These are phyloP conservation scores for Siderastrea siderea DNA, from an alignment of 92 coral and sea anemone species.

Conservation along the genomic window DNA sequence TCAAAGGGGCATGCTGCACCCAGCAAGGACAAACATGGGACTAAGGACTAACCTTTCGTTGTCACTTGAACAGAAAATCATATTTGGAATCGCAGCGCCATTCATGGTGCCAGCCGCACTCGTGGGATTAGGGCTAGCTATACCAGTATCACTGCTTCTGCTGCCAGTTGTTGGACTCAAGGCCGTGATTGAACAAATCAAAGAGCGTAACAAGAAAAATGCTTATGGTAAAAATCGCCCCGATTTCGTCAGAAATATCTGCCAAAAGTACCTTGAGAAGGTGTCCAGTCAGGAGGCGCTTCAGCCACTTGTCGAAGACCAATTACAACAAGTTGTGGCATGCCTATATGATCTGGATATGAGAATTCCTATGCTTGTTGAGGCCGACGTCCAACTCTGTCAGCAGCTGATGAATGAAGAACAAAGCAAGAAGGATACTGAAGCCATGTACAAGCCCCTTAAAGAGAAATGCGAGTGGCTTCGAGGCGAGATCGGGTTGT, in stretches of 20 bases:
- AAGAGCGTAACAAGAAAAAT: background rate
- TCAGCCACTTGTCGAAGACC: constrained; percentile 7
- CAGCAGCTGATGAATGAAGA: constrained; percentile 19
- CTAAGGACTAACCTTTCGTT: background rate
- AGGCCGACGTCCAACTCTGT: constrained; percentile 16
- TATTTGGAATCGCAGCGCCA: constrained; percentile 33
- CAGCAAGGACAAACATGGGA: background rate
- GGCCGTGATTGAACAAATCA: background rate
- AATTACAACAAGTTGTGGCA: background rate
- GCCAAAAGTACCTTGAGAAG: constrained; percentile 10
- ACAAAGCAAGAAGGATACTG: background rate
- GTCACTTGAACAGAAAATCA: constrained; percentile 16
- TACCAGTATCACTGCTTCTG: constrained; percentile 17
- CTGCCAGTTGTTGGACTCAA: constrained; percentile 28
- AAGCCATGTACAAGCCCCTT: constrained; percentile 25
- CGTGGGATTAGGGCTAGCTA: background rate
- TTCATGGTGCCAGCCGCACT: constrained; percentile 37
- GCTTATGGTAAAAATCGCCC: constrained; percentile 22
- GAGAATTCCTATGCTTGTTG: constrained; percentile 31
- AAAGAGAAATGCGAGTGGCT: constrained; percentile 1
- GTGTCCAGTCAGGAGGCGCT: background rate
- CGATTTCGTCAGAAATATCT: background rate
- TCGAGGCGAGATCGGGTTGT: constrained; percentile 9
- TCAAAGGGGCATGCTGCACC: background rate
- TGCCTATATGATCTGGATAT: background rate